These are phyloP conservation scores for Autographa gamma DNA, from an alignment of 2,888 invertebrate species.

Conservation along the genomic window DNA sequence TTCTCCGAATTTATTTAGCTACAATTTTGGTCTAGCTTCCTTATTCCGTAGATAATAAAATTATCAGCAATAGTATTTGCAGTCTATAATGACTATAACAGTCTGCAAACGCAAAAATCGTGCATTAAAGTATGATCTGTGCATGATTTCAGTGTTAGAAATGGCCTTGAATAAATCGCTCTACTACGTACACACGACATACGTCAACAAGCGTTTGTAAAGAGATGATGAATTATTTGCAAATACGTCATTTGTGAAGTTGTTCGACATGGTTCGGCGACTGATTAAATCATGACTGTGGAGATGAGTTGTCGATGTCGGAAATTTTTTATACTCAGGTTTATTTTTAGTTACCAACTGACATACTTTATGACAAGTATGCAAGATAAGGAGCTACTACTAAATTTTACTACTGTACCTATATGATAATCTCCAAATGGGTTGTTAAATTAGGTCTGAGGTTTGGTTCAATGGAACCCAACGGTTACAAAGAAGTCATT, in stretches of 20 bases:
- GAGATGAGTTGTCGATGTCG: not conserved
- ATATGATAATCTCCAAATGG: too few species aligned
- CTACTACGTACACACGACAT: not conserved
- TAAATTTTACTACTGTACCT: too few species aligned
- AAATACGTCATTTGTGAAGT: constrained; percentile 5
- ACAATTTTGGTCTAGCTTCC: constrained; percentile 1
- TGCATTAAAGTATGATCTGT: not conserved
- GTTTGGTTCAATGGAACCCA: too few species aligned
- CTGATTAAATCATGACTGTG: not conserved
- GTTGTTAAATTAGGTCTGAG: too few species aligned
- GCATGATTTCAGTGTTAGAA: not conserved
- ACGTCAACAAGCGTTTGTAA: not conserved
- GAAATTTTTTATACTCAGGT: not conserved
- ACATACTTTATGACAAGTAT: too few species aligned
- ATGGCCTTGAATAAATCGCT: not conserved
- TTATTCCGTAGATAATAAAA: not conserved
- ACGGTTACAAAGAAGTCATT: too few species aligned
- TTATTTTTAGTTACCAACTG: too few species aligned
- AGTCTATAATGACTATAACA: not conserved
- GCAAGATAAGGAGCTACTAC: too few species aligned
- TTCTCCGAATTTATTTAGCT: too few species aligned
- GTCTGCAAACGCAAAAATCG: not conserved
- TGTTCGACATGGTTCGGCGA: not conserved
- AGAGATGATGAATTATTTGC: not conserved
- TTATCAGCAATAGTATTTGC: not conserved